Percentiles rank a stretch among this genome's conserved stretches.
These are phyloP conservation scores for Zenarchopterus dispar DNA, from an alignment of 2,797 vertebrate species.

Conservation along the genomic window DNA sequence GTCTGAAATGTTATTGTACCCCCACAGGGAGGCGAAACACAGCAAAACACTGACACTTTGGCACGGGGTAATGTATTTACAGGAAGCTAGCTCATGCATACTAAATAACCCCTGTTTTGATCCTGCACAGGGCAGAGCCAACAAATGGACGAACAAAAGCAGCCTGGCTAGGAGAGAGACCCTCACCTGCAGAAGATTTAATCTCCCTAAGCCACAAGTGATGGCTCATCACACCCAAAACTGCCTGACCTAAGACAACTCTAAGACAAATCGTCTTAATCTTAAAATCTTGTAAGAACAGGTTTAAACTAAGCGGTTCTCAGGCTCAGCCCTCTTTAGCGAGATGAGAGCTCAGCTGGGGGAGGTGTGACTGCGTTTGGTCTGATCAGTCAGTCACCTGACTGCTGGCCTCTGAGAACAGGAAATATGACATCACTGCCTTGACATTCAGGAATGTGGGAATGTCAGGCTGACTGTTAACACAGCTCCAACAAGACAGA, in stretches of 20 bases:
- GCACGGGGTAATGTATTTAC: slow-evolving; percentile 54
- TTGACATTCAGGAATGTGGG: slow-evolving; percentile 81
- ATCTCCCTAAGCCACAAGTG: slow-evolving; percentile 63
- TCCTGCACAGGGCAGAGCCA: slow-evolving; percentile 43
- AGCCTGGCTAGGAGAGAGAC: slow-evolving; percentile 44
- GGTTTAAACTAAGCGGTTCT: slow-evolving; percentile 42
- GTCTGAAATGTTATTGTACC: slow-evolving; percentile 50
- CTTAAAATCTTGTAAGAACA: slow-evolving; percentile 46
- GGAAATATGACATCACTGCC: slow-evolving; percentile 81
- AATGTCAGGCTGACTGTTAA: slow-evolving; percentile 72
- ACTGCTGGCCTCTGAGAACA: slow-evolving; percentile 71
- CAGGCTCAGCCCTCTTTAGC: slow-evolving; percentile 29
- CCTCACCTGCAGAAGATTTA: slow-evolving; percentile 65
- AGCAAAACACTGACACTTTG: slow-evolving; percentile 51
- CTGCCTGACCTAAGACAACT: slow-evolving; percentile 28
- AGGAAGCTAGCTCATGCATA: slow-evolving; percentile 54
- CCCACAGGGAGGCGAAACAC: slow-evolving; percentile 34
- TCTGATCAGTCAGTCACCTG: slow-evolving; percentile 77
- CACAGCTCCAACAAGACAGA: slow-evolving; percentile 47
- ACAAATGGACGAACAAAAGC: slow-evolving; percentile 58
- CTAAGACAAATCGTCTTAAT: slow-evolving; percentile 53
- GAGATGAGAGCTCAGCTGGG: slow-evolving; percentile 19
- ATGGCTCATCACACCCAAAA: slow-evolving; percentile 57
- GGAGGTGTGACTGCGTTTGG: slow-evolving; percentile 41
- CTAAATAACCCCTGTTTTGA: slow-evolving; percentile 51